Evolutionary conservation across 2,797 vertebrate species (phyloP), one percentile per base, ranked within the genome.

Genomic region (Molossus molossus): DNA sequence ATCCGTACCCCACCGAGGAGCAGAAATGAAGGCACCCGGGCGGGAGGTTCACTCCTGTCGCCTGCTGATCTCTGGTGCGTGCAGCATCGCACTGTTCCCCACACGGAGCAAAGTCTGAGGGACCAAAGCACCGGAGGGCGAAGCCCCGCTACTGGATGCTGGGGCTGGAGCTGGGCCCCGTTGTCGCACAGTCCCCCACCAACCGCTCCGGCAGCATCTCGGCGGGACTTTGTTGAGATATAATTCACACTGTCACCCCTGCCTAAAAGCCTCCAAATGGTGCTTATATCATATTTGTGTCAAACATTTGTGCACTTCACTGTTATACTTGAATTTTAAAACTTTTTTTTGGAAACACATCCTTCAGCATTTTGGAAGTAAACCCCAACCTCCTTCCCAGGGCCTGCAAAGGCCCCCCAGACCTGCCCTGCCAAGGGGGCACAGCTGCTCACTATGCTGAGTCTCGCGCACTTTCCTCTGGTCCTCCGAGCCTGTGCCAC

Each of bases 371-470:
- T 65, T 55, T 14, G 76, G 15, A 33, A 62, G 79, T 65, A 20
- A 84, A 91, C 73, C 6, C 29, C 62, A 83, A 75, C 4, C 48
- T 88, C 75, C 69, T 85, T 18, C 48, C 27, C 33, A 23, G 9
- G 29, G 57, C 48, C n/a, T 29, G 11, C 64, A 81, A 76, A 84
- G 60, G 45, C 21, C 69, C 27, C n/a, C n/a, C 5, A 2, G n/a
- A 27, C 25, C 45, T 7, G 2, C n/a, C 23, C 50, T 5, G 3
- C 11, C 20, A 18, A 76, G 6, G 45, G 1, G 17, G 25, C 15
- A 25, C 13, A 9, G 37, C 0, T 3, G 48, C 4, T 65, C 67
- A 3, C 6, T 29, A 3, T 0, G 5, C n/a, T 37, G 15, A 4
- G 37, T 27, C 33, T 3, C 37, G 15, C 37, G 14, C 53, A 23